Percentiles rank a stretch among this genome's conserved stretches.
phyloP scores from a whole-genome alignment of 2,888 invertebrate genomes.

The Encarsia formosa region DNA sequence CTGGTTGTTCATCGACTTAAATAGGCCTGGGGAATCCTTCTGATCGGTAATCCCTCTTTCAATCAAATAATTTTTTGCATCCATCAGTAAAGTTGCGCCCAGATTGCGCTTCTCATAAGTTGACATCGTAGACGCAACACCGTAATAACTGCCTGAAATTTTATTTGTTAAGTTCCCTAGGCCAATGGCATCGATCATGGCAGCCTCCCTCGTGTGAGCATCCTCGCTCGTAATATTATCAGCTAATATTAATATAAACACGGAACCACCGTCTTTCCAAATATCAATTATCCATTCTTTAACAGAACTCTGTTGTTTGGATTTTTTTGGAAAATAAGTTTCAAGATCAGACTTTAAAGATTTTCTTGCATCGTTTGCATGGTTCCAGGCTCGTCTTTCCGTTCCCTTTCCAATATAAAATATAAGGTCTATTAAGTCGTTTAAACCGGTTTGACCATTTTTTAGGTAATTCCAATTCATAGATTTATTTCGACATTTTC shows the following conservation, averaged over 20 bases:
- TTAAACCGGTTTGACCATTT: no score
- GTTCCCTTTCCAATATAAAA: constrained; percentile 97
- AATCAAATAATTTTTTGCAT: constrained; percentile 78
- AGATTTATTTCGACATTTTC: constrained; percentile 72
- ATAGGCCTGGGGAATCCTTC: no score
- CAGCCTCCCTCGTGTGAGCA: constrained; percentile 86
- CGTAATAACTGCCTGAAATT: constrained; percentile 77
- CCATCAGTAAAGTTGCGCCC: constrained; percentile 72
- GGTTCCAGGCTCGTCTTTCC: constrained; percentile 79
- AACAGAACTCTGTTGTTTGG: no score
- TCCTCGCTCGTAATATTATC: constrained; percentile 84
- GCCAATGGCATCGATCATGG: constrained; percentile 87
- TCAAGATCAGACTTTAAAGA: constrained; percentile 36
- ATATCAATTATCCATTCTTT: constrained; percentile 43
- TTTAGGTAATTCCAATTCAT: no score
- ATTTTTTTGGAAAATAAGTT: no score
- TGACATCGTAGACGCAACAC: constrained; percentile 68
- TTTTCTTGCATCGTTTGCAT: constrained; percentile 79
- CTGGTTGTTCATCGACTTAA: no score
- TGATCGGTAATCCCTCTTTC: no score
- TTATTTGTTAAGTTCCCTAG: constrained; percentile 71
- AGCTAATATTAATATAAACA: constrained; percentile 57
- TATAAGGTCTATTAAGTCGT: constrained; percentile 75
- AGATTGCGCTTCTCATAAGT: constrained; percentile 64
- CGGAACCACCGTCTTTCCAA: background rate